Conservation (phyloP, 1,140 invertebrate genomes). For the Lepidurus arcticus region DNA sequence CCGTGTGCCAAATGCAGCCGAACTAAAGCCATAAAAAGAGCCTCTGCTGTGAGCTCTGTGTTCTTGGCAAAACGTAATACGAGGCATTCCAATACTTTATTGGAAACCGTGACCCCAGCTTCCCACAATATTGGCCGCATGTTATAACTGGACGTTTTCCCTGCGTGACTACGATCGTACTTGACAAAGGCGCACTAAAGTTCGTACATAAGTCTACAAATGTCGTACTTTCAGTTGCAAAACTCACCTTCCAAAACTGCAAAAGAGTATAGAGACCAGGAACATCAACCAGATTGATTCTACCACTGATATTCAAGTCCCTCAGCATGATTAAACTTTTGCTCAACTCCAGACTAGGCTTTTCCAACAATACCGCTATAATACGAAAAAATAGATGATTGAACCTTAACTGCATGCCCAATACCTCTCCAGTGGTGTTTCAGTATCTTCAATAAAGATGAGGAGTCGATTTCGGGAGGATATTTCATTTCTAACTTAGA, state of each 20-base stretch:
- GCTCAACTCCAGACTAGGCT: constrained; percentile 57
- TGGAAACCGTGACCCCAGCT: constrained; percentile 61
- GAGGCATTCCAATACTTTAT: constrained; percentile 67
- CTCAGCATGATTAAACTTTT: constrained; percentile 62
- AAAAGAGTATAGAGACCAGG: constrained; percentile 57
- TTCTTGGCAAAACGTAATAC: constrained; percentile 61
- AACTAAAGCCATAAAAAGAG: constrained; percentile 62
- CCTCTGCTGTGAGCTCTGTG: constrained; percentile 54
- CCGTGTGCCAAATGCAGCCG: constrained; percentile 65
- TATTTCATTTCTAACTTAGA: constrained; percentile 45
- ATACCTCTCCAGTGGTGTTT: constrained; percentile 38
- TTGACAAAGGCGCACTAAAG: constrained; percentile 55
- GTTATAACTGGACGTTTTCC: constrained; percentile 59
- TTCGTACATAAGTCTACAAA: neutral
- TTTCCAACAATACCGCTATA: constrained; percentile 43
- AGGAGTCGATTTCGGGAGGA: constrained; percentile 59
- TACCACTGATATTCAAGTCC: constrained; percentile 59
- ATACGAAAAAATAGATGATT: neutral
- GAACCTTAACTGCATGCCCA: neutral
- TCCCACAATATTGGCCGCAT: constrained; percentile 60
- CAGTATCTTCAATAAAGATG: constrained; percentile 56
- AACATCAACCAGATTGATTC: constrained; percentile 54
- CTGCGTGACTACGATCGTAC: constrained; percentile 51
- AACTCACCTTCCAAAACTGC: constrained; percentile 59
- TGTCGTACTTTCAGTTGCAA: neutral